Percentiles rank a stretch among this genome's conserved stretches.
Conservation (phyloP, 2,888 invertebrate species). For the Apodemia zela region DNA sequence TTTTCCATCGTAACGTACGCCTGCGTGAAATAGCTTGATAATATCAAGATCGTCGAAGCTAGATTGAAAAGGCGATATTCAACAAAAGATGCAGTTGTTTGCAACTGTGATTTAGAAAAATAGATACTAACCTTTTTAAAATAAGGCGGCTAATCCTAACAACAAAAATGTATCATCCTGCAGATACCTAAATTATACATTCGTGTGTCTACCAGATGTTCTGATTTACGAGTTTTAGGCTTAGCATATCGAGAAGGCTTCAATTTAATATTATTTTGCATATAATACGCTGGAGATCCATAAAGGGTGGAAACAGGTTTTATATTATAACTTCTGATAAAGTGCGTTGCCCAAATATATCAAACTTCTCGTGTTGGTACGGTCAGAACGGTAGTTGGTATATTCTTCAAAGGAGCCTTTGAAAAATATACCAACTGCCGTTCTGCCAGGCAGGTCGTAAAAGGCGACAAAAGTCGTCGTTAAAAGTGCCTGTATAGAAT, state of each 20-base stretch:
- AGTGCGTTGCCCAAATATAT: no score
- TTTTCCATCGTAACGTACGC: constrained; percentile 38
- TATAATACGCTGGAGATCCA: constrained; percentile 17
- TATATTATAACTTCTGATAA: background rate
- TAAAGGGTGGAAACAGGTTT: constrained; percentile 5
- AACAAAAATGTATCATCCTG: background rate
- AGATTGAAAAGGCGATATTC: constrained; percentile 45
- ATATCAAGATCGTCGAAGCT: constrained; percentile 52
- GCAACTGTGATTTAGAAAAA: background rate
- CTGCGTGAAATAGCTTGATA: constrained; percentile 67
- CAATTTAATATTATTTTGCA: constrained; percentile 30
- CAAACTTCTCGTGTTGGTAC: no score
- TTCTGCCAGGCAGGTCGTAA: no score
- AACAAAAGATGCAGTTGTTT: constrained; percentile 37
- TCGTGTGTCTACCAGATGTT: constrained; percentile 62
- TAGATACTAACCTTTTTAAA: background rate
- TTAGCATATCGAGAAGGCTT: constrained; percentile 59
- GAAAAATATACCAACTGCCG: no score
- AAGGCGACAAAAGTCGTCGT: no score
- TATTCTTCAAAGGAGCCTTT: no score
- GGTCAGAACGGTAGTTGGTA: no score
- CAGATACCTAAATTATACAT: background rate
- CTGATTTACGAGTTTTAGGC: constrained; percentile 70
- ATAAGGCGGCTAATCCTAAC: background rate
- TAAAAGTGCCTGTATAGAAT: no score